phyloP scores from a whole-genome alignment of 2,113 vertebrate species.

The Atractosteus spatula region DNA sequence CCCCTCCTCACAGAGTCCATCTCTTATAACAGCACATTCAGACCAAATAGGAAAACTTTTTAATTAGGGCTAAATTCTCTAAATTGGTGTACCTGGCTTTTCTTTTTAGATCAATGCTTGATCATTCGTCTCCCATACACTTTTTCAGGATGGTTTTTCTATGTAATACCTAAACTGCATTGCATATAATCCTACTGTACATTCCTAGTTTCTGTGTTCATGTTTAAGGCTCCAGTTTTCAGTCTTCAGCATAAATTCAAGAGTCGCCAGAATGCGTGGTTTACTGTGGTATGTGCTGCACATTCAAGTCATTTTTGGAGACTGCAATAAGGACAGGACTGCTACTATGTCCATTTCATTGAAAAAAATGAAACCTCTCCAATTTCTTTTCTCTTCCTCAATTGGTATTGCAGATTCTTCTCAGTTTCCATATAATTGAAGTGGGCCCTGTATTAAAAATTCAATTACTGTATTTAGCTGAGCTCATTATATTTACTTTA shows the following conservation, averaged over 20 bases:
- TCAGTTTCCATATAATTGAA: constrained; percentile 13
- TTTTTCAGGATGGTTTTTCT: too few relatives aligned
- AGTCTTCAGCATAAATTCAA: neutral
- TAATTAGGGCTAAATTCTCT: too few relatives aligned
- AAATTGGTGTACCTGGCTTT: too few relatives aligned
- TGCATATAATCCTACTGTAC: neutral
- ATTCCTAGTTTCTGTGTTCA: neutral
- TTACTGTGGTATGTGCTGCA: neutral
- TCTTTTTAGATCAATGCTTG: too few relatives aligned
- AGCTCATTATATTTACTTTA: too few relatives aligned
- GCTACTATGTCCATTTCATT: constrained; percentile 11
- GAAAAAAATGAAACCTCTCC: constrained; percentile 5
- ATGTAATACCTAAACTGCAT: too few relatives aligned
- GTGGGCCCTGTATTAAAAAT: neutral
- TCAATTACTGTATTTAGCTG: neutral
- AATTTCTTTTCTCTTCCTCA: neutral
- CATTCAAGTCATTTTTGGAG: neutral
- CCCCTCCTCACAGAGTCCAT: constrained; percentile 54
- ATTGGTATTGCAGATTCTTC: neutral
- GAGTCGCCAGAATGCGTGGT: neutral
- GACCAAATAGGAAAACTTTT: too few relatives aligned
- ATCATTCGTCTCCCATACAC: too few relatives aligned
- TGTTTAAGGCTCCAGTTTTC: neutral
- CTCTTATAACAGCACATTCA: constrained; percentile 21
- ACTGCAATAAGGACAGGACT: neutral